These are phyloP conservation scores for Epinotia ramella DNA, from an alignment of 2,888 invertebrate genomes.

Conservation along the genomic window DNA sequence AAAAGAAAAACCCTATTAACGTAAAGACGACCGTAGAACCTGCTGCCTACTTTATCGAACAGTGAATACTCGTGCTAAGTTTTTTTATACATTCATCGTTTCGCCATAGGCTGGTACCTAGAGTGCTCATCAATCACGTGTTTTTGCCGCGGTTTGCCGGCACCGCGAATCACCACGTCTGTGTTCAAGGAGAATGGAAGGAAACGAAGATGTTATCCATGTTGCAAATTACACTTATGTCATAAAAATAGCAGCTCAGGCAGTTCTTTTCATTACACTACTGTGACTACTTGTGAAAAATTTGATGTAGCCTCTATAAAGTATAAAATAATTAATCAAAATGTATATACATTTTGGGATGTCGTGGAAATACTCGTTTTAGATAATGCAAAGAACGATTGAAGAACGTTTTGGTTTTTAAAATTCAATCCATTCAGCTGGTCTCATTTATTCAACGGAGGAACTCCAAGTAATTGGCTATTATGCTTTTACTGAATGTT, in stretches of 20 bases:
- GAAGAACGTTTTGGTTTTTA: too few species aligned
- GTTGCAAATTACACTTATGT: constrained; percentile 1
- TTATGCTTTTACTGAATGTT: background rate
- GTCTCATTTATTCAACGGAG: background rate
- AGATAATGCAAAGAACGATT: too few species aligned
- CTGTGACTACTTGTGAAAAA: background rate
- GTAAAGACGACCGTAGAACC: background rate
- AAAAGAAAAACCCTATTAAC: constrained; percentile 1
- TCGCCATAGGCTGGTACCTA: constrained; percentile 6
- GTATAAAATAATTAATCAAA: background rate
- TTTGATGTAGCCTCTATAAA: background rate
- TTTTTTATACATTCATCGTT: constrained; percentile 15
- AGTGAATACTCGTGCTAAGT: constrained; percentile 2
- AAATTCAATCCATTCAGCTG: background rate
- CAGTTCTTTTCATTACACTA: background rate
- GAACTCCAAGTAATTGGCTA: background rate
- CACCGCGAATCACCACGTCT: constrained; percentile 18
- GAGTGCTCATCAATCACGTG: constrained; percentile 37
- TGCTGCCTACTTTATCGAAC: background rate
- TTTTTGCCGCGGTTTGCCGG: constrained; percentile 42
- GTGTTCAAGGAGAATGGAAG: constrained; percentile 22
- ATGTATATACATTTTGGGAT: too few species aligned
- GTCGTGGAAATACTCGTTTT: background rate
- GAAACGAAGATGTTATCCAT: constrained; percentile 28
- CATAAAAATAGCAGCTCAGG: background rate